Evolutionary conservation across 53 echinoderm and acorn worm species (phyloP).

Genomic region (Actinopyga echinites): DNA sequence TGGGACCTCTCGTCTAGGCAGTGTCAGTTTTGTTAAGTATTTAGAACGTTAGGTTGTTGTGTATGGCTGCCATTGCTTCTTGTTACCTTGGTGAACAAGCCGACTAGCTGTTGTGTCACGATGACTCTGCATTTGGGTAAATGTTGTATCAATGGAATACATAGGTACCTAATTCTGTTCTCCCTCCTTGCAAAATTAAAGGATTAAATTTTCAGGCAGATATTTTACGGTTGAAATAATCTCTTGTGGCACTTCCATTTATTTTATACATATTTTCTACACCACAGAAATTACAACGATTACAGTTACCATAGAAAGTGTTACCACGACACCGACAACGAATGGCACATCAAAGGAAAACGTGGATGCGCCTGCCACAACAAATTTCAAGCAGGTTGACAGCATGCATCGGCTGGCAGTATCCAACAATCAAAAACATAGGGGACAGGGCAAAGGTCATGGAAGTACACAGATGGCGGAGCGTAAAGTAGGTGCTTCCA

Average conservation of each 20-base stretch:
- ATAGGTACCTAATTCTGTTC: too few species aligned
- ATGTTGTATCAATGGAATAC: too few species aligned
- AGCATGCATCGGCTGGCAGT: constrained; percentile 27
- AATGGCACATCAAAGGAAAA: background rate
- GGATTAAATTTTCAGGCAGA: too few species aligned
- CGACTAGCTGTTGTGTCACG: too few species aligned
- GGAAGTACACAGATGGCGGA: background rate
- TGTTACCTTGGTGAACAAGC: too few species aligned
- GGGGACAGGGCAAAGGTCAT: background rate
- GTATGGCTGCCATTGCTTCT: too few species aligned
- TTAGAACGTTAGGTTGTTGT: too few species aligned
- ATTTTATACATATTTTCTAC: background rate
- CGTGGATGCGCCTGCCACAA: background rate
- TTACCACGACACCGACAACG: background rate
- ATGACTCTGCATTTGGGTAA: too few species aligned
- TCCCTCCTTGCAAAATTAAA: too few species aligned
- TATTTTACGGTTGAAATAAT: too few species aligned
- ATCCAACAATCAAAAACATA: constrained; percentile 17
- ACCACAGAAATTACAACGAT: constrained; percentile 19
- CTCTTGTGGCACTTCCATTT: background rate
- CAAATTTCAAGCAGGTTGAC: background rate
- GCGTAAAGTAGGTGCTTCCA: constrained; percentile 6
- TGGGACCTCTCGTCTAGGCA: too few species aligned
- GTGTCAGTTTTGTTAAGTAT: too few species aligned
- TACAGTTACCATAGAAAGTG: constrained; percentile 36